phyloP scores from a whole-genome alignment of 2,888 invertebrate species.

The Plemyria rubiginata region DNA sequence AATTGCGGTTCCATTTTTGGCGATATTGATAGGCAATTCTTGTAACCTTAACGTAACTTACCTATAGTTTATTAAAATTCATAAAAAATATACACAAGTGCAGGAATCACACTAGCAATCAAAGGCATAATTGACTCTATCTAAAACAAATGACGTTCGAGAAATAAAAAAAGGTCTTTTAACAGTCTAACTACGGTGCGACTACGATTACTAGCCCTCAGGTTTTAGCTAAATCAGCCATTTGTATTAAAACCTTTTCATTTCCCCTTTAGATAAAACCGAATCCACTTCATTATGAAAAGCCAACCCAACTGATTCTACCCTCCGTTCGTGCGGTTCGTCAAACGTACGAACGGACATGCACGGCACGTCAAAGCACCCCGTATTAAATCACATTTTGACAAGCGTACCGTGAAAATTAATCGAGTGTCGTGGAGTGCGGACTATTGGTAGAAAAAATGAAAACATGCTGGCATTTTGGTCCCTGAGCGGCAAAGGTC shows the following conservation, averaged over 20 bases:
- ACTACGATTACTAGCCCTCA: not conserved
- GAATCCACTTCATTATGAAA: conserved; percentile 37
- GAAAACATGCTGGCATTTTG: conserved; percentile 81
- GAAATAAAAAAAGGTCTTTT: not conserved
- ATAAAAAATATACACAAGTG: not conserved
- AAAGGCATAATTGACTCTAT: not conserved
- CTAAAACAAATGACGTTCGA: not conserved
- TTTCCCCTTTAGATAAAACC: conserved; percentile 23
- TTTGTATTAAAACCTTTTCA: conserved; percentile 6
- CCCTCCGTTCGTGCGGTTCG: conserved; percentile 50
- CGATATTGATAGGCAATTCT: conserved; percentile 78
- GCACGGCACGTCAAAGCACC: conserved; percentile 77
- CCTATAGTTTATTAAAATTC: not conserved
- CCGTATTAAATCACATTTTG: conserved; percentile 83
- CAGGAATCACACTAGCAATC: not conserved
- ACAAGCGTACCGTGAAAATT: conserved; percentile 85
- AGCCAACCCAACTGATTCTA: conserved; percentile 39
- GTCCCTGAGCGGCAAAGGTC: conserved; percentile 80
- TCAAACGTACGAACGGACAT: conserved; percentile 48
- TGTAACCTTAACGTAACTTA: not conserved
- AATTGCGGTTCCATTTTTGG: conserved; percentile 82
- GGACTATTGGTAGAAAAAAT: conserved; percentile 66
- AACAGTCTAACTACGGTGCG: not conserved
- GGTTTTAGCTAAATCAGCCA: not conserved
- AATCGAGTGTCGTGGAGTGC: conserved; percentile 82